phyloP scores from a whole-genome alignment of 2,113 vertebrate species.

The Odocoileus virginianus region DNA sequence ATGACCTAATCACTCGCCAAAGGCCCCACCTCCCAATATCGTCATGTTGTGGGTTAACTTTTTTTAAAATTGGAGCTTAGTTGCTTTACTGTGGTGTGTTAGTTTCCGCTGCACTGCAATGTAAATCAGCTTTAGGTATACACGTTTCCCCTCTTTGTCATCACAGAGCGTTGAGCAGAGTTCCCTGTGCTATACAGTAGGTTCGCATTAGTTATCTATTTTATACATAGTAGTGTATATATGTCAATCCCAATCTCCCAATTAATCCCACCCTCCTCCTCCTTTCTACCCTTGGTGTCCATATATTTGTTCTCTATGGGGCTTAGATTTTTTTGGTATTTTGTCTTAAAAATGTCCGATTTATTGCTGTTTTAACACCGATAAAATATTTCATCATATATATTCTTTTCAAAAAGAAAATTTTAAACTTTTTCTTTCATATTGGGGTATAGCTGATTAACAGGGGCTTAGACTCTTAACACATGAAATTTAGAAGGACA shows the following conservation, averaged over 20 bases:
- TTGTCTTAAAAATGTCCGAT: background rate
- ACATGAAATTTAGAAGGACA: background rate
- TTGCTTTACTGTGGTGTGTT: background rate
- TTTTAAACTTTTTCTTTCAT: background rate
- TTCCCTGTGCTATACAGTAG: background rate
- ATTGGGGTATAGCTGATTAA: background rate
- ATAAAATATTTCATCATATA: background rate
- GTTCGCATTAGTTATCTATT: background rate
- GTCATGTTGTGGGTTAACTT: background rate
- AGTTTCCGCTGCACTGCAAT: background rate
- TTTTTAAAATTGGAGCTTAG: background rate
- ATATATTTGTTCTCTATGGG: background rate
- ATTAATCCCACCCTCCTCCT: background rate
- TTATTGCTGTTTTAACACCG: background rate
- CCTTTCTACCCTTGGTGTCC: background rate
- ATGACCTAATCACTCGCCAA: background rate
- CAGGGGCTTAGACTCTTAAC: background rate
- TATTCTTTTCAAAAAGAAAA: background rate
- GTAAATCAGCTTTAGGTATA: background rate
- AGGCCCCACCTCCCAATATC: background rate
- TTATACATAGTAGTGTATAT: background rate
- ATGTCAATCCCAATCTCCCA: background rate
- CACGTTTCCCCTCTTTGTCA: background rate
- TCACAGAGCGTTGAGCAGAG: background rate
- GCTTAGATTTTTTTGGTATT: background rate